Base-by-base conservation (phyloP, 2,888 invertebrate genomes). In the Mantis religiosa region DNA sequence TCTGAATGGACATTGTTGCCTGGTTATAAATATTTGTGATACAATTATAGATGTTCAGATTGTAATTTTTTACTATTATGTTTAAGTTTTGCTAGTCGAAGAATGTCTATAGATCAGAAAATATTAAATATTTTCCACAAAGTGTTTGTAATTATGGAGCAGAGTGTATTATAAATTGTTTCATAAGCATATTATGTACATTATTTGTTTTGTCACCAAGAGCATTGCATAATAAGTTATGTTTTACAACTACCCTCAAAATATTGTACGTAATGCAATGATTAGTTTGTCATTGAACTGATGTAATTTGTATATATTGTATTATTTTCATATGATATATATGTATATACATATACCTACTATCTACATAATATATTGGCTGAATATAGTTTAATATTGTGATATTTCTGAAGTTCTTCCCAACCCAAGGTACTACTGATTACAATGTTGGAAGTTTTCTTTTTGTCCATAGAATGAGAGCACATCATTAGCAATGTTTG, bases 281-380 rank as follows among this genome's bases (percentile, higher is more conserved):
- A 82, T 82, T 87, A 87, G 87, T 25, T 82, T 87, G 82, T 87
- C 25, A 87, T 87, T 82, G 82, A 87, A 87, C 41, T 82, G 82
- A 87, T 41, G 87, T 87, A 82, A 87, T 87, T 87, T 87, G 87
- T 87, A 87, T 87, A 87, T 87, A 87, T 34, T 87, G 87, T 87
- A 87, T 87, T 87, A 87, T 87, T 87, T 87, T 87, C 87, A 87
- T 87, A 87, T 87, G 87, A 87, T 82, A 87, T 82, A 87, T 82
- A 87, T 87, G 34, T 30, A 47, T 85, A 85, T 30, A 47, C 41
- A 85, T 47, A 47, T 82, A 87, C 82, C 1, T 71, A 71, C 54
- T 71, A 71, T 87, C 81, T 87, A 87, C 14, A 87, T 87, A 87
- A 87, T 87, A 87, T 87, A 87, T 87, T 87, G 82, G 87, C 87